These are phyloP conservation scores for Hydractinia echinata DNA, from an alignment of 30 jellyfish, hydroid and myxozoan genomes.

Conservation along the genomic window DNA sequence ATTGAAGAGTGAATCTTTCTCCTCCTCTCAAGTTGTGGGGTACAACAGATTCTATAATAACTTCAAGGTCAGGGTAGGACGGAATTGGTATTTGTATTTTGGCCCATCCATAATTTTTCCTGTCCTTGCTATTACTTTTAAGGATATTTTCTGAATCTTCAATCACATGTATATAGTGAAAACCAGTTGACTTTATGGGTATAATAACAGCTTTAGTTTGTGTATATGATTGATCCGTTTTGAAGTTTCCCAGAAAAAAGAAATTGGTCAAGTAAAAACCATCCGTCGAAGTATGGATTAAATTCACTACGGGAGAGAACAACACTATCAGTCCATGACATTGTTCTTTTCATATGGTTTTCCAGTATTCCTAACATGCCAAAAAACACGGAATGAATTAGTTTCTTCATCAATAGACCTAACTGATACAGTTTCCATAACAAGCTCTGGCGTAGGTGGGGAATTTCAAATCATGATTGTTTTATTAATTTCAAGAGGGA, in stretches of 20 bases:
- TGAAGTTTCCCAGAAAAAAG: slow-evolving; percentile 15
- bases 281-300: neutral
- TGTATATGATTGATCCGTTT: slow-evolving; percentile 11
- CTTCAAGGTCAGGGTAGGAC: too few relatives aligned
- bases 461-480: neutral
- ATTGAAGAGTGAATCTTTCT: neutral
- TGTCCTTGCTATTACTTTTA: too few relatives aligned
- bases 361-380: slow-evolving; percentile 16
- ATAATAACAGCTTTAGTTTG: neutral
- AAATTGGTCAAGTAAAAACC: neutral
- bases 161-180: neutral
- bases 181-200: neutral
- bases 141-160: slow-evolving; percentile 14
- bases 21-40: too few relatives aligned
- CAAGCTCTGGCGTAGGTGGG: slow-evolving; percentile 15
- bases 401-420: neutral
- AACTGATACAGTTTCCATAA: neutral
- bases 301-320: neutral
- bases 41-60: too few relatives aligned
- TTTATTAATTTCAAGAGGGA: neutral
- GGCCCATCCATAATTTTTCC: too few relatives aligned
- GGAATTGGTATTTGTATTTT: too few relatives aligned
- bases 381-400: neutral
- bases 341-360: slow-evolving; percentile 16
- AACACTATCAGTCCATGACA: slow-evolving; percentile 17